These are phyloP conservation scores for Gila robusta DNA, from an alignment of 2,797 vertebrate genomes.

Conservation along the genomic window DNA sequence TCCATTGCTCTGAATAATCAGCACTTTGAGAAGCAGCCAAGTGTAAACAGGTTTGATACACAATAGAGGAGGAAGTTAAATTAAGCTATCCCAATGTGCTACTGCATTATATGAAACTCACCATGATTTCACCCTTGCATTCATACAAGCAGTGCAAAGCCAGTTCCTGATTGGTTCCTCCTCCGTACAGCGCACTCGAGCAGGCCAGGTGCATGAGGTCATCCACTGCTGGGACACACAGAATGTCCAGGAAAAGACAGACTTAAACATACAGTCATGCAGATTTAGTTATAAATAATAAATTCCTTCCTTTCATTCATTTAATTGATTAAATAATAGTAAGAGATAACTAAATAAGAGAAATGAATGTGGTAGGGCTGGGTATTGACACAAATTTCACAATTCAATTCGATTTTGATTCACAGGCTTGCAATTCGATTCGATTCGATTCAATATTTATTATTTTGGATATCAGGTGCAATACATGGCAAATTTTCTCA, in stretches of 20 bases:
- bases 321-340: not conserved
- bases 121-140: conserved; percentile 91
- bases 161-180: conserved; percentile 97
- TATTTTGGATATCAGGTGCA: too few relatives aligned
- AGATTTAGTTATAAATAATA: not conserved
- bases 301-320: not conserved
- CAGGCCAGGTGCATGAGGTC: conserved; percentile 93
- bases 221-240: conserved; percentile 80
- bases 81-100: conserved; percentile 16
- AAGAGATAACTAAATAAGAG: not conserved
- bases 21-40: not conserved
- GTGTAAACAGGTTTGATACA: not conserved
- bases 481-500: too few relatives aligned
- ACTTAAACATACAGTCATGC: not conserved
- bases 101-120: conserved; percentile 76
- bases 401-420: too few relatives aligned
- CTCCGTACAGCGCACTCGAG: conserved; percentile 92
- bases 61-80: not conserved
- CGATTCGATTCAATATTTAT: too few relatives aligned
- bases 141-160: conserved; percentile 92
- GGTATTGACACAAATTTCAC: too few relatives aligned
- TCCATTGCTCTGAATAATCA: not conserved
- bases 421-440: too few relatives aligned
- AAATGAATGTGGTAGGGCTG: not conserved
- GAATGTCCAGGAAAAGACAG: not conserved